Percentiles rank a stretch among this genome's conserved stretches.
phyloP scores from a whole-genome alignment of 2,113 vertebrate species.

The Takifugu bimaculatus region DNA sequence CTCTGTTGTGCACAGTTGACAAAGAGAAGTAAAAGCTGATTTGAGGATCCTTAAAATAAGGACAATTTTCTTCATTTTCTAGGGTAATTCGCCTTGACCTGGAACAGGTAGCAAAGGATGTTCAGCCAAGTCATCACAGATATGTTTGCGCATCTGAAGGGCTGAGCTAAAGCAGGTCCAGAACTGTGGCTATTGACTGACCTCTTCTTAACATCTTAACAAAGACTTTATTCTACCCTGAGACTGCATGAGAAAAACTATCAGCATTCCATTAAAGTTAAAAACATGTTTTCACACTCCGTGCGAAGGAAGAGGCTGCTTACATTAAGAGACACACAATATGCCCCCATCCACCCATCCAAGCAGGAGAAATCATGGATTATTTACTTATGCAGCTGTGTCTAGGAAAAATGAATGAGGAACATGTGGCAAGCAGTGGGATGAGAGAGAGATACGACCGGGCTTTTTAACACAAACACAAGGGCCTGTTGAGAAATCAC shows the following conservation, averaged over 20 bases:
- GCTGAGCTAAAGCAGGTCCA: not conserved
- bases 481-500: conserved; percentile 41
- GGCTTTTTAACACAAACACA: conserved; percentile 46
- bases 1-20: conserved; percentile 47
- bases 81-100: conserved; percentile 31
- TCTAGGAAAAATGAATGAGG: conserved; percentile 72
- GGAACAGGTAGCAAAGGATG: conserved; percentile 42
- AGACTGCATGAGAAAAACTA: conserved; percentile 31
- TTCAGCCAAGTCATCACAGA: conserved; percentile 37
- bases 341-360: conserved; percentile 53
- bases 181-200: conserved; percentile 29
- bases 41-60: conserved; percentile 34
- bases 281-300: conserved; percentile 32
- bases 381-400: conserved; percentile 77
- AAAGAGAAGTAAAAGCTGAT: conserved; percentile 54
- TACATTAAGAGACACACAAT: conserved; percentile 54
- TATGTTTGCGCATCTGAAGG: conserved; percentile 37
- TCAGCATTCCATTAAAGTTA: conserved; percentile 40
- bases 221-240: conserved; percentile 41
- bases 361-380: conserved; percentile 68
- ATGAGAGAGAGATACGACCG: conserved; percentile 38
- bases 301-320: conserved; percentile 36
- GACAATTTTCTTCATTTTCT: not conserved
- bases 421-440: conserved; percentile 72
- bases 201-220: conserved; percentile 39